Conservation (phyloP, 2,888 invertebrate genomes). For the Tyria jacobaeae region DNA sequence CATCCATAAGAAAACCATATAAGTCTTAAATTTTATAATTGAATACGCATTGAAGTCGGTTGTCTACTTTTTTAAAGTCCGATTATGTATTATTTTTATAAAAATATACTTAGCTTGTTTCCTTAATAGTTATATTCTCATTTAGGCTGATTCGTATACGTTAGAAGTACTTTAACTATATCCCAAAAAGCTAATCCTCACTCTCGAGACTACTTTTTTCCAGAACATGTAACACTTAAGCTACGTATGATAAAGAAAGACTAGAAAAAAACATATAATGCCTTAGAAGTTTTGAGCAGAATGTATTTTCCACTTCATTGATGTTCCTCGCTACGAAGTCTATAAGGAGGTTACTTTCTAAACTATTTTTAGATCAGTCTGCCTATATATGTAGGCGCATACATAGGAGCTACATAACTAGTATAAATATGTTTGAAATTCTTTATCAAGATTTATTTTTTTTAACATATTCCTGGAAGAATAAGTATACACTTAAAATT, state of each 20-base stretch:
- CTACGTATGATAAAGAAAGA: conserved; percentile 35
- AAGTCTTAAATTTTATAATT: too few species aligned
- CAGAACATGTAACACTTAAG: conserved; percentile 42
- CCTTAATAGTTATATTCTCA: background rate
- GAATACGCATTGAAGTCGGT: too few species aligned
- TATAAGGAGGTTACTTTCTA: conserved; percentile 24
- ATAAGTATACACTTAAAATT: background rate
- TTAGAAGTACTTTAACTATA: conserved; percentile 13
- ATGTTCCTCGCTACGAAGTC: conserved; percentile 33
- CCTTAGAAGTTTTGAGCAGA: conserved; percentile 54
- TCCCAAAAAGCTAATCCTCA: conserved; percentile 11
- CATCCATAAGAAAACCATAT: too few species aligned
- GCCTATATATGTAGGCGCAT: too few species aligned
- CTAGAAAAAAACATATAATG: conserved; percentile 56
- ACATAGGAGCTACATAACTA: background rate
- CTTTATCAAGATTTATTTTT: background rate
- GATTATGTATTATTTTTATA: too few species aligned
- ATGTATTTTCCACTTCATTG: conserved; percentile 60
- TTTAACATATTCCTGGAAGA: background rate
- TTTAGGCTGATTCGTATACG: background rate
- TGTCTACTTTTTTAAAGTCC: too few species aligned
- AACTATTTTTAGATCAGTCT: conserved; percentile 9
- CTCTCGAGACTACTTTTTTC: conserved; percentile 24
- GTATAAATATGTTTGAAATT: background rate
- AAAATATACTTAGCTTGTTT: background rate